Conservation (phyloP, 2,113 vertebrate species). For the Plecotus auritus region DNA sequence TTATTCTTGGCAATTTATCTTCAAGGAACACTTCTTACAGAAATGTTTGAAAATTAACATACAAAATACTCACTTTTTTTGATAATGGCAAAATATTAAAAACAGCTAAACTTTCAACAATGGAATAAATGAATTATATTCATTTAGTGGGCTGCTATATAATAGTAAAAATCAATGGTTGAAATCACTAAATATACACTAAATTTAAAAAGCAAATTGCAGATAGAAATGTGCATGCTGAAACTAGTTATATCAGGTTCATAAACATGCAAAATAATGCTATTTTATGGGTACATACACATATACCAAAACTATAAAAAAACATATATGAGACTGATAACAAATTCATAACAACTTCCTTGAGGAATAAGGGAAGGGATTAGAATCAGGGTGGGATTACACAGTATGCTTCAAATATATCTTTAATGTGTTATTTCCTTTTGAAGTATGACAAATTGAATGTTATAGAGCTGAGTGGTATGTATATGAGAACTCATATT, state of each 20-base stretch:
- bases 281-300: background rate
- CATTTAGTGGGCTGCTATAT: background rate
- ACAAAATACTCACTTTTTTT: background rate
- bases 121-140: background rate
- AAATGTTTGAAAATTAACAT: conserved; percentile 40
- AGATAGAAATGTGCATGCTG: background rate
- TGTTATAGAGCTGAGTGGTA: background rate
- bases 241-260: background rate
- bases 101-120: conserved; percentile 27
- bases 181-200: background rate
- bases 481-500: background rate
- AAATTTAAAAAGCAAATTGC: background rate
- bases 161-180: background rate
- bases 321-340: background rate
- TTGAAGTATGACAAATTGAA: background rate
- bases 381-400: background rate
- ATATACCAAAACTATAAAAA: background rate
- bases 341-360: background rate
- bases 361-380: background rate
- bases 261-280: conserved; percentile 1
- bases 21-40: background rate
- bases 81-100: background rate
- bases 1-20: background rate
- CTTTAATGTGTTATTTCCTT: conserved; percentile 17
- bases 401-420: background rate